Evolutionary conservation across 2,888 invertebrate genomes (phyloP), one percentile per base, ranked within the genome.

Genomic region (Platycnemis pennipes): DNA sequence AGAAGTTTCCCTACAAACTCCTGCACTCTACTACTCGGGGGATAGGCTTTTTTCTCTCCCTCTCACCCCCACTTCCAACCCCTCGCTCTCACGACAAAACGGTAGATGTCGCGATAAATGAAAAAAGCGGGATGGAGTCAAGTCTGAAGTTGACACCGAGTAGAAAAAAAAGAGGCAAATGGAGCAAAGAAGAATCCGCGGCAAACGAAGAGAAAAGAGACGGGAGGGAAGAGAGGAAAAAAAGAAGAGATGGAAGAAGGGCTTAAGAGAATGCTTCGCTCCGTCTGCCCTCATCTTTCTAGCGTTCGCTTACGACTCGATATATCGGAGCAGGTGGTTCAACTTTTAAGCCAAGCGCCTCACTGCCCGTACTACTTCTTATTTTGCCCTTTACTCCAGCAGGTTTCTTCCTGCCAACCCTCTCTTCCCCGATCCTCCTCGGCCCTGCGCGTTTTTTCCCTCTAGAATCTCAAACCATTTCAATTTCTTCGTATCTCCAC

Each of bases 71-170:
- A 5, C 63, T 56, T 22, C 22, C 56, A n/a, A n/a, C 56, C 19
- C 22, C 63, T 53, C 53, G 4, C 53, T 63, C n/a, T 63, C n/a
- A 63, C 63, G 63, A 63, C 63, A 63, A 63, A 63, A n/a, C 63
- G 63, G 63, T 63, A 26, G 63, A 63, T 63, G 63, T 63, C 63
- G 19, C 63, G 63, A 63, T 63, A 63, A 63, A 63, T 63, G 63
- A 63, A 63, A 63, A 63, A 63, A 63, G 26, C 2, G 26, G 63
- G 26, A 26, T n/a, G 63, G 63, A n/a, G 63, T 8, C 26, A 63
- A 63, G 63, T 63, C 63, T 63, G 26, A 63, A 63, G 63, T 63
- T 63, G 63, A 63, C 26, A 26, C 63, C 5, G 13, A 49, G 13
- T 8, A 49, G 49, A 49, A 49, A 49, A 22, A 63, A 63, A 63